Evolutionary conservation across 2,113 vertebrate species (phyloP).

Genomic region (Leucopternis melanops): DNA sequence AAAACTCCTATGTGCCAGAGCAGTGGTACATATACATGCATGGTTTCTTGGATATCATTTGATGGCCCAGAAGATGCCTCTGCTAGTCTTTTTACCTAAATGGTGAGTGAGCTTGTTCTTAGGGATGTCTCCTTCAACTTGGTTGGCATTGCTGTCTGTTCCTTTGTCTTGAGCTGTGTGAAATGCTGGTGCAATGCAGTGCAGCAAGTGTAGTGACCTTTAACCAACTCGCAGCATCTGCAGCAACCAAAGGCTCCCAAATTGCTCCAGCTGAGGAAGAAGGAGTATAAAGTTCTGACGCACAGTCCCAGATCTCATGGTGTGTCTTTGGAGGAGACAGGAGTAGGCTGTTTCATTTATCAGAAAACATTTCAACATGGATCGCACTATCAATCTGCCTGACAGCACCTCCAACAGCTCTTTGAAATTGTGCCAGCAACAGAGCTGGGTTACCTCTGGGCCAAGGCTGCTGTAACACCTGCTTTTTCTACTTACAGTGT

Average conservation of each 20-base stretch:
- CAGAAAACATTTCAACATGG: conserved; percentile 50
- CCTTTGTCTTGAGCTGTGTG: conserved; percentile 6
- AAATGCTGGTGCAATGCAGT: background rate
- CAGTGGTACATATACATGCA: rapidly evolving
- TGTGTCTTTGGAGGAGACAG: conserved; percentile 57
- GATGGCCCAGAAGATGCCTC: background rate
- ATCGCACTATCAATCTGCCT: conserved; percentile 49
- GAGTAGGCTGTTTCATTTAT: conserved; percentile 62
- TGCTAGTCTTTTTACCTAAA: background rate
- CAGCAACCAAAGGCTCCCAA: background rate
- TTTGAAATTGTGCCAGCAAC: conserved; percentile 37
- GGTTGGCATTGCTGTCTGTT: background rate
- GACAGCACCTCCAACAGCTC: conserved; percentile 56
- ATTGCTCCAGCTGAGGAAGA: background rate
- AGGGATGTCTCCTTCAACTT: background rate
- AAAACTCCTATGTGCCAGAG: background rate
- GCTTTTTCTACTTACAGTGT: background rate
- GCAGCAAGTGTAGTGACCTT: background rate
- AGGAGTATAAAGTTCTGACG: background rate
- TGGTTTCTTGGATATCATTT: background rate
- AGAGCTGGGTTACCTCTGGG: conserved; percentile 57
- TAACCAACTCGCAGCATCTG: background rate
- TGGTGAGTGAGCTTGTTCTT: background rate
- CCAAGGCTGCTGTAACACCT: conserved; percentile 63
- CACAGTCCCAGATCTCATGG: conserved; percentile 5